These are phyloP conservation scores for Lichenostomus cassidix DNA, from an alignment of 2,113 vertebrate genomes.

Conservation along the genomic window DNA sequence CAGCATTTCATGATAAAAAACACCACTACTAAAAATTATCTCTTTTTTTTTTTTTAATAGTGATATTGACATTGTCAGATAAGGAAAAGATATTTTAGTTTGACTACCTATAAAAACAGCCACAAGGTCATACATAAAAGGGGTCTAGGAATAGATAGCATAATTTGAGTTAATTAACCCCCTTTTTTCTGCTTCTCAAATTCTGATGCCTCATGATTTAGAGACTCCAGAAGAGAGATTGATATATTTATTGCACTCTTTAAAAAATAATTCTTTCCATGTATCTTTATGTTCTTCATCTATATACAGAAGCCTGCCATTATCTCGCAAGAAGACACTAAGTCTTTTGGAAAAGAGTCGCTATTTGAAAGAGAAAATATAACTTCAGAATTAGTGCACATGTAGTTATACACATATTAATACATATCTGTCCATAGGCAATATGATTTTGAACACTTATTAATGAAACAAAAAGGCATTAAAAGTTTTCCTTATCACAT, in stretches of 20 bases:
- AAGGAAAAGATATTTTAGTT: conserved; percentile 18
- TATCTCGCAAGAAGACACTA: not conserved
- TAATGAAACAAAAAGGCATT: not conserved
- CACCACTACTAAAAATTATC: accelerated
- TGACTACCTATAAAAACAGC: not conserved
- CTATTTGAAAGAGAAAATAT: not conserved
- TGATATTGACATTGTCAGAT: not conserved
- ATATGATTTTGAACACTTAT: not conserved
- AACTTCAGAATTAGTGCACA: not conserved
- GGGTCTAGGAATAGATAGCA: not conserved
- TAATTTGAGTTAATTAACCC: not conserved
- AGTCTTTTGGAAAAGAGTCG: not conserved
- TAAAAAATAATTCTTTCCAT: not conserved
- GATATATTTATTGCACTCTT: not conserved
- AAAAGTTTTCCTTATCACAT: not conserved
- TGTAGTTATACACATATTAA: not conserved
- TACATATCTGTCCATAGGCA: not conserved
- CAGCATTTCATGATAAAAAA: not conserved
- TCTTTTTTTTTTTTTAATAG: not conserved
- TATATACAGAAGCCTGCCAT: not conserved
- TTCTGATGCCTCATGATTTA: not conserved
- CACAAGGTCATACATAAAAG: not conserved
- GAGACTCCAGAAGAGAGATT: not conserved
- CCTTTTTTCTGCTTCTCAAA: not conserved
- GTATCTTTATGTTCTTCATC: not conserved